Percentiles rank a stretch among this genome's conserved stretches.
These are phyloP conservation scores for Corapipo altera DNA, from an alignment of 2,113 vertebrate genomes.

Conservation along the genomic window DNA sequence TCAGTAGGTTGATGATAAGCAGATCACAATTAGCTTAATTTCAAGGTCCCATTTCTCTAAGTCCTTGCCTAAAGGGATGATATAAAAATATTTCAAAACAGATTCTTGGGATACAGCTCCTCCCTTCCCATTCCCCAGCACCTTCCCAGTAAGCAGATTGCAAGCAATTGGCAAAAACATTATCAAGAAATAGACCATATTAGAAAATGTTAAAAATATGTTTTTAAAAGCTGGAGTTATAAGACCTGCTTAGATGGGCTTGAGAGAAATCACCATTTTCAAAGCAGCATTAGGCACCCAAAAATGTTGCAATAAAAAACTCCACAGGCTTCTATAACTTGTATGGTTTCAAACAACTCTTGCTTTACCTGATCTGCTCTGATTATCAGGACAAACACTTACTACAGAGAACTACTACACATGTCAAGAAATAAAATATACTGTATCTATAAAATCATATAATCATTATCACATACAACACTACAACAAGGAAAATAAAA, in stretches of 20 bases:
- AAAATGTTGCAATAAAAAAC: background rate
- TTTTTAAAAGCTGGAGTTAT: background rate
- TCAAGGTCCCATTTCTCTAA: background rate
- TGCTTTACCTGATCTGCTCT: background rate
- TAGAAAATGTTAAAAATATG: background rate
- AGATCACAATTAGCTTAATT: background rate
- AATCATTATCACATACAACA: background rate
- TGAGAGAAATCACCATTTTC: background rate
- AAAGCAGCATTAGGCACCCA: background rate
- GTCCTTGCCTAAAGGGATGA: background rate
- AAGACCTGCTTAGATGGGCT: background rate
- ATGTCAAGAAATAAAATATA: background rate
- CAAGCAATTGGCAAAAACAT: background rate
- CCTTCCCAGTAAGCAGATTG: background rate
- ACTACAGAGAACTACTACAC: background rate
- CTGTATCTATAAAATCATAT: background rate
- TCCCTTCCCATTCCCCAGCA: background rate
- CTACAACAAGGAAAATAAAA: background rate
- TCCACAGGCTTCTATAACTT: background rate
- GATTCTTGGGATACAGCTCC: background rate
- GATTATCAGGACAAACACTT: background rate
- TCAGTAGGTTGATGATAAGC: background rate
- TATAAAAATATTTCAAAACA: background rate
- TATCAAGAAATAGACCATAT: background rate
- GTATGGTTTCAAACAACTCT: background rate